Percentiles rank a stretch among this genome's conserved stretches.
These are phyloP conservation scores for Bos indicus DNA, from an alignment of 2,113 vertebrate genomes.

Conservation along the genomic window DNA sequence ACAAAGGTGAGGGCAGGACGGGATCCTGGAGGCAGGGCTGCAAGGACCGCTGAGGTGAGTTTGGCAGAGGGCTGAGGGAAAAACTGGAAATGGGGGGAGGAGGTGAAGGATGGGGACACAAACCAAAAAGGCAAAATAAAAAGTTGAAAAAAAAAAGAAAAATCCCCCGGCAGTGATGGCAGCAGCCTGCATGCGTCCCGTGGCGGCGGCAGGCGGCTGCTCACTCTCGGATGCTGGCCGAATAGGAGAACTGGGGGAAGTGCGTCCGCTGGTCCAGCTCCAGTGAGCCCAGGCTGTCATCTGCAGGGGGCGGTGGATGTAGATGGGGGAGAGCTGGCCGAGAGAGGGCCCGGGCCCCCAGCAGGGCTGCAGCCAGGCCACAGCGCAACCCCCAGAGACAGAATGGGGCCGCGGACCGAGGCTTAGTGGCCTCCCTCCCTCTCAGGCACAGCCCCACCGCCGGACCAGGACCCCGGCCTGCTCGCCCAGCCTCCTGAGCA, in stretches of 20 bases:
- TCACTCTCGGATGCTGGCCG: conserved; percentile 93
- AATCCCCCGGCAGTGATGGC: not conserved
- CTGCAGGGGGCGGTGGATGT: conserved; percentile 69
- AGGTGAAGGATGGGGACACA: conserved; percentile 5
- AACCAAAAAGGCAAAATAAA: conserved; percentile 53
- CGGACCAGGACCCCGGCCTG: not conserved
- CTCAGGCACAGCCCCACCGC: not conserved
- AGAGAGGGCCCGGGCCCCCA: accelerated
- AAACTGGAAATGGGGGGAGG: not conserved
- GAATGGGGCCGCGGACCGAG: not conserved
- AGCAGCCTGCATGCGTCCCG: not conserved
- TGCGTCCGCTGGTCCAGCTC: conserved; percentile 91
- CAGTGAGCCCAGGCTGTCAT: conserved; percentile 89
- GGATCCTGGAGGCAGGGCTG: not conserved
- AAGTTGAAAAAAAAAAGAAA: not conserved
- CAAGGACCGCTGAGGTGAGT: not conserved
- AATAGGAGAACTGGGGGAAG: conserved; percentile 98
- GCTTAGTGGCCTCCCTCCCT: not conserved
- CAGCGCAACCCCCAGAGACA: not conserved
- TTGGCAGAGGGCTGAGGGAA: not conserved
- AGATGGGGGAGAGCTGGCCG: not conserved
- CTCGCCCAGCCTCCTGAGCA: not conserved
- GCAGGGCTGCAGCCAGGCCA: not conserved
- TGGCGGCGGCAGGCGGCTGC: not conserved
- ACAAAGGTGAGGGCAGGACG: not conserved